phyloP scores from a whole-genome alignment of 2,797 vertebrate genomes.

The Pelobates cultripes region DNA sequence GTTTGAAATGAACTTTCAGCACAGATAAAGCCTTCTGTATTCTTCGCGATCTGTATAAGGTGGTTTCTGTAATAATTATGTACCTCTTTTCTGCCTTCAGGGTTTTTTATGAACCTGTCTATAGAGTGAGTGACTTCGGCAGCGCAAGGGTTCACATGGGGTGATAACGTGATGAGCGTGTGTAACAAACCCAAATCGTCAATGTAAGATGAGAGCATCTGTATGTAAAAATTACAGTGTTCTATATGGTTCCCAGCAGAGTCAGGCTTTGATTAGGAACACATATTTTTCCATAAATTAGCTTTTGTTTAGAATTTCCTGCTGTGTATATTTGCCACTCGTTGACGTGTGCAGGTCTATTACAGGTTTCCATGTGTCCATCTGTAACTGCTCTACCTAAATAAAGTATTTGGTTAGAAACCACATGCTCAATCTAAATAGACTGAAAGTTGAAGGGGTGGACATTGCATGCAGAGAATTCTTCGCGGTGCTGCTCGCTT shows the following conservation, averaged over 20 bases:
- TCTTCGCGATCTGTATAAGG: slow-evolving; percentile 2
- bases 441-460: background rate
- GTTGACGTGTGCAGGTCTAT: slow-evolving; percentile 69
- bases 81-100: slow-evolving; percentile 25
- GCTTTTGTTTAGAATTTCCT: slow-evolving; percentile 76
- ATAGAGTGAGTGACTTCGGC: slow-evolving; percentile 22
- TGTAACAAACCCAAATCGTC: slow-evolving; percentile 68
- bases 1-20: slow-evolving; percentile 23
- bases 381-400: slow-evolving; percentile 63
- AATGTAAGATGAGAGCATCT: slow-evolving; percentile 73
- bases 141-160: slow-evolving; percentile 41
- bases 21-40: slow-evolving; percentile 35
- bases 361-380: slow-evolving; percentile 57
- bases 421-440: background rate
- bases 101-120: slow-evolving; percentile 15
- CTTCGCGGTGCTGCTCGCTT: background rate
- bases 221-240: slow-evolving; percentile 69
- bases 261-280: slow-evolving; percentile 79
- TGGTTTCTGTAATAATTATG: slow-evolving; percentile 1
- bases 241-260: slow-evolving; percentile 77
- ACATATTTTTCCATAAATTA: slow-evolving; percentile 86
- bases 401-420: slow-evolving; percentile 15
- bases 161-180: slow-evolving; percentile 72
- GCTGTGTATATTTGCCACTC: slow-evolving; percentile 74
- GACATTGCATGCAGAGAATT: background rate